Evolutionary conservation across 92 coral and sea anemone genomes (phyloP).

Genomic region (Palythoa caribaeorum): DNA sequence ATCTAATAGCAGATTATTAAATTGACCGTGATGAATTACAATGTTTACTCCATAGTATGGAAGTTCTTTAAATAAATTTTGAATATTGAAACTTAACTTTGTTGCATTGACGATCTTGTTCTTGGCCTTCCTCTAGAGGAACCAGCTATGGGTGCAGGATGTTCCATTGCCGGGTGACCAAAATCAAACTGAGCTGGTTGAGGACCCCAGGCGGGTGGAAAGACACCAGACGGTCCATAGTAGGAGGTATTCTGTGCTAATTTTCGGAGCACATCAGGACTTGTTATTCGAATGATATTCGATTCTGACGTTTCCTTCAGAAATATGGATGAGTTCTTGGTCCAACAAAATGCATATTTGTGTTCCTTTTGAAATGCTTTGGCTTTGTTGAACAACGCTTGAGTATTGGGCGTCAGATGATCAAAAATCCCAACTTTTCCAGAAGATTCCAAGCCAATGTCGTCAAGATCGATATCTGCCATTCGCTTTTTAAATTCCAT

Average conservation of each 20-base stretch:
- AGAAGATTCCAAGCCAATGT: no score
- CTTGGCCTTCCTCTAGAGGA: not conserved
- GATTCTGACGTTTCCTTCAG: not conserved
- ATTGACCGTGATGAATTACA: slow-evolving; percentile 16
- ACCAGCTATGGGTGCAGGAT: not conserved
- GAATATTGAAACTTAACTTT: not conserved
- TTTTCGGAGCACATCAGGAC: not conserved
- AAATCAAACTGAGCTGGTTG: no score
- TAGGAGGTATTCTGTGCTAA: no score
- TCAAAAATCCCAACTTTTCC: no score
- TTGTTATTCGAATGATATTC: not conserved
- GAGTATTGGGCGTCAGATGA: no score
- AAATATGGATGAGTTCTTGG: not conserved
- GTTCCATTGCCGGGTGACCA: no score
- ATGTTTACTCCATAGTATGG: slow-evolving; percentile 11
- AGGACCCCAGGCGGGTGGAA: no score
- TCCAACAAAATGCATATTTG: not conserved
- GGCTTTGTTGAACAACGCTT: no score
- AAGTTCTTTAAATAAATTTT: not conserved
- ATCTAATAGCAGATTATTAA: slow-evolving; percentile 1
- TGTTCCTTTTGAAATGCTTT: no score
- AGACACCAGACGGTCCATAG: no score
- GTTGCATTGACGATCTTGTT: not conserved
- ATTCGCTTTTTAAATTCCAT: no score
- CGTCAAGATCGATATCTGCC: no score